Conservation (phyloP, 2,888 invertebrate species). For the Nycteola revayana region DNA sequence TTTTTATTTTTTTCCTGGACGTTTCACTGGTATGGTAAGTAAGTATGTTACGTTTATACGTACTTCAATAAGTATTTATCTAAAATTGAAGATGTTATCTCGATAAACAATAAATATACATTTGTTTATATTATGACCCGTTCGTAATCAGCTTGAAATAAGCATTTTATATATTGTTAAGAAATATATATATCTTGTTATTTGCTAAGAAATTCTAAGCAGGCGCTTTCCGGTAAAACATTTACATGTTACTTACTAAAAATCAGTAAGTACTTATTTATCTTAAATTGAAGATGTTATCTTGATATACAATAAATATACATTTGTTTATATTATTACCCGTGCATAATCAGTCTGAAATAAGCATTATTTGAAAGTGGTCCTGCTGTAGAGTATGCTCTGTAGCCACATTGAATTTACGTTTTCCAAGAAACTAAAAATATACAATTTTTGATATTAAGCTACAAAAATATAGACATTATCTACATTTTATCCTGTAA, state of each 20-base stretch:
- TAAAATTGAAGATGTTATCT: too few species aligned
- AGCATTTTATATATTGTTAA: too few species aligned
- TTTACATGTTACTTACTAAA: neutral
- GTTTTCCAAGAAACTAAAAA: neutral
- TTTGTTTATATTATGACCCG: too few species aligned
- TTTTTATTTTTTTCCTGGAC: too few species aligned
- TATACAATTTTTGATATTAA: conserved; percentile 1
- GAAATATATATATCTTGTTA: too few species aligned
- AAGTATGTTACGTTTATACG: too few species aligned
- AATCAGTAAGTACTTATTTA: neutral
- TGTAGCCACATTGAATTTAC: neutral
- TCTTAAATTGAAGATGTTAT: neutral
- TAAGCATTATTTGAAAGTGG: neutral
- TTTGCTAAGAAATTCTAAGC: too few species aligned
- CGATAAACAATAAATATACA: too few species aligned
- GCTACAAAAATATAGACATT: conserved; percentile 1
- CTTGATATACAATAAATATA: conserved; percentile 1
- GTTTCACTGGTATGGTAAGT: too few species aligned
- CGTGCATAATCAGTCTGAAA: neutral
- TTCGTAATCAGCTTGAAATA: too few species aligned
- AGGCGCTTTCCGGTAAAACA: neutral
- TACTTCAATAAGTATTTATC: too few species aligned
- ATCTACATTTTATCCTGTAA: neutral
- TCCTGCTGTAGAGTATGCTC: neutral
- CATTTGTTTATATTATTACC: neutral